Evolutionary conservation across 2,888 invertebrate species (phyloP).

Genomic region (Fragum fragum): DNA sequence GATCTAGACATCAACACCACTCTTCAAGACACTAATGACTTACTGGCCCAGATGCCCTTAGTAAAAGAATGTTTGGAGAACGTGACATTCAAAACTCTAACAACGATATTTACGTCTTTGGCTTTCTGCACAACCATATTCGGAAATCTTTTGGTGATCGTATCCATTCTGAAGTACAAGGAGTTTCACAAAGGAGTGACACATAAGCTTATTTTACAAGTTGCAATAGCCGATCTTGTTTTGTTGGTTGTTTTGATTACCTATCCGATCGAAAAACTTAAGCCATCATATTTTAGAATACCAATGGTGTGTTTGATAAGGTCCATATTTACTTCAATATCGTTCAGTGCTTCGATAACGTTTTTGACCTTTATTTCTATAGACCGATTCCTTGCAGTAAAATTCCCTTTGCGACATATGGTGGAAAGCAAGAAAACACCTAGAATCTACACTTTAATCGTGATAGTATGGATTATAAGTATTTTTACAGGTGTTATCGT

Average conservation of each 20-base stretch:
- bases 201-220: neutral
- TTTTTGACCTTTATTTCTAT: neutral
- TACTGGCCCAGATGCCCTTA: neutral
- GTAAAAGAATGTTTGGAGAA: neutral
- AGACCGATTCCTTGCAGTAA: neutral
- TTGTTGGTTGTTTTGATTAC: conserved; percentile 5
- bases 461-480: neutral
- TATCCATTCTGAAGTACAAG: neutral
- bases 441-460: neutral
- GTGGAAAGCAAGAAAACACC: conserved; percentile 13
- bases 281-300: neutral
- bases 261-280: neutral
- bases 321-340: neutral
- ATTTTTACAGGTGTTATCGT: neutral
- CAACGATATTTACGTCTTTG: neutral
- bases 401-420: neutral
- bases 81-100: neutral
- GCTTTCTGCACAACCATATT: neutral
- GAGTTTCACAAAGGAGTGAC: conserved; percentile 1
- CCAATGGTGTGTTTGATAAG: neutral
- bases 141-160: neutral
- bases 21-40: neutral
- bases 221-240: neutral
- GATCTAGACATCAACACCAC: neutral
- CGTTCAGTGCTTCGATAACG: neutral